Percentiles rank a stretch among this genome's conserved stretches.
Evolutionary conservation across 2,113 vertebrate species (phyloP).

Genomic region (Mesitornis unicolor): DNA sequence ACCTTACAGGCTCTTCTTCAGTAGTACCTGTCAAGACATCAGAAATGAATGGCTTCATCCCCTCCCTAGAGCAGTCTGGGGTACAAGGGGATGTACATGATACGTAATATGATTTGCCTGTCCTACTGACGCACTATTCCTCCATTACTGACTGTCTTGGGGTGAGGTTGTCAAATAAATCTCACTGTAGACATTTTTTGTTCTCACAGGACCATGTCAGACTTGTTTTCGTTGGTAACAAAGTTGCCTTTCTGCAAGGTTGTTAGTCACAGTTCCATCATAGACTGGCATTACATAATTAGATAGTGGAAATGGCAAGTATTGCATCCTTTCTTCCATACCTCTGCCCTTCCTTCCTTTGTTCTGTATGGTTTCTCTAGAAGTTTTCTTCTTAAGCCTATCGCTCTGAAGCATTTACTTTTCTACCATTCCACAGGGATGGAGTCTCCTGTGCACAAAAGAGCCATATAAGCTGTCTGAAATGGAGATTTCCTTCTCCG

Average conservation of each 20-base stretch:
- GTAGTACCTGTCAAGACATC: neutral
- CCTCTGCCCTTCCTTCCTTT: neutral
- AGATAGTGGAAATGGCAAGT: neutral
- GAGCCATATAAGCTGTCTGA: neutral
- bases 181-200: neutral
- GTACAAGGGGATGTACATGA: rapidly evolving
- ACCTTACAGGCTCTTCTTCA: neutral
- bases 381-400: neutral
- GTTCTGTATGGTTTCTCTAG: neutral
- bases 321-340: neutral
- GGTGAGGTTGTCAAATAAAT: neutral
- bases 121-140: neutral
- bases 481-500: neutral
- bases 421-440: neutral
- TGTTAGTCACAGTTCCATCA: neutral
- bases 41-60: neutral
- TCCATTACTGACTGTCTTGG: neutral
- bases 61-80: neutral
- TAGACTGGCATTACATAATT: neutral
- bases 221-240: neutral
- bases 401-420: neutral
- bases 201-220: neutral
- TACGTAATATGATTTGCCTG: neutral
- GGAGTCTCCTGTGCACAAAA: neutral
- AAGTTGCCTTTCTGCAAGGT: neutral